phyloP scores from a whole-genome alignment of 2,888 invertebrate genomes.

The Acrocera orbiculus region DNA sequence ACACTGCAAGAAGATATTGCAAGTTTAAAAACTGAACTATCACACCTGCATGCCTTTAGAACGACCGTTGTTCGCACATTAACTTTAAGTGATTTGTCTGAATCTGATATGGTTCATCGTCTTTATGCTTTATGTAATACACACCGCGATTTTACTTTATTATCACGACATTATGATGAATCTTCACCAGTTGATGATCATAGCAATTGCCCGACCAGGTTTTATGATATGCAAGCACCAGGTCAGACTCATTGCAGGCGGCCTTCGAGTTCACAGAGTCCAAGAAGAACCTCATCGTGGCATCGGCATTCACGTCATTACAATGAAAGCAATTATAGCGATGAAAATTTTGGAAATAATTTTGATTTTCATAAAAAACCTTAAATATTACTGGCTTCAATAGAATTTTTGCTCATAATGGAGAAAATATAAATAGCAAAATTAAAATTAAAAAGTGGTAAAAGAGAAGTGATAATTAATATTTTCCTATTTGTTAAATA shows the following conservation, averaged over 20 bases:
- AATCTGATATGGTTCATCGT: slow-evolving; percentile 58
- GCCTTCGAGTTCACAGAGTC: slow-evolving; percentile 20
- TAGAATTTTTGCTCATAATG: too few species aligned
- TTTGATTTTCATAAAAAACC: background rate
- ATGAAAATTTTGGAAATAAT: background rate
- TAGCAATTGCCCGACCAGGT: slow-evolving; percentile 24
- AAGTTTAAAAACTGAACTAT: slow-evolving; percentile 53
- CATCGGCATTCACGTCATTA: slow-evolving; percentile 9
- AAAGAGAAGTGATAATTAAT: too few species aligned
- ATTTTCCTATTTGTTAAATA: too few species aligned
- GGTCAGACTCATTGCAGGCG: slow-evolving; percentile 26
- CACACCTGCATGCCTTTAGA: slow-evolving; percentile 60
- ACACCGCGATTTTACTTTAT: slow-evolving; percentile 70
- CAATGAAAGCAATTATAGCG: background rate
- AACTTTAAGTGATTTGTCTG: slow-evolving; percentile 53
- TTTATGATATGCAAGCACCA: slow-evolving; percentile 25
- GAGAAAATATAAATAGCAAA: too few species aligned
- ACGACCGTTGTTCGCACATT: slow-evolving; percentile 54
- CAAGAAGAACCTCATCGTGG: slow-evolving; percentile 8
- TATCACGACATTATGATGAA: slow-evolving; percentile 54
- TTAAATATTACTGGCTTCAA: too few species aligned
- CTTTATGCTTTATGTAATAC: slow-evolving; percentile 71
- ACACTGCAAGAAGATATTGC: slow-evolving; percentile 59
- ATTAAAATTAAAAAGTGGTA: too few species aligned
- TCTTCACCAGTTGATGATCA: slow-evolving; percentile 29